Evolutionary conservation across 2,888 invertebrate genomes (phyloP).

Genomic region (Dendrolimus pini): DNA sequence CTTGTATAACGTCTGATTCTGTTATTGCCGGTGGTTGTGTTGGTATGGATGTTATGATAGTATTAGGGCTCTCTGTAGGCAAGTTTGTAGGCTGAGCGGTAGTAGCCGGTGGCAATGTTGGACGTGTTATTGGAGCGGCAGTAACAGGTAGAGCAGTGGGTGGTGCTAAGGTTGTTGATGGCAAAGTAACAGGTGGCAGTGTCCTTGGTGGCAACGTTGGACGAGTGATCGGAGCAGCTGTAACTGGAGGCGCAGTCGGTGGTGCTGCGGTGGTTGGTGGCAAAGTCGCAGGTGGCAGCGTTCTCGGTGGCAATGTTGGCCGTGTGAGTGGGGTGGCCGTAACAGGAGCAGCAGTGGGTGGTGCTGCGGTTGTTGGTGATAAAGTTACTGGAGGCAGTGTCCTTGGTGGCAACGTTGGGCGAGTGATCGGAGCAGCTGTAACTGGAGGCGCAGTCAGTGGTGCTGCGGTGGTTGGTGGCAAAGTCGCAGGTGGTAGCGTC

Average conservation of each 20-base stretch:
- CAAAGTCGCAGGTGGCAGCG: too few species aligned
- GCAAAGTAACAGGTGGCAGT: too few species aligned
- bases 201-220: not conserved
- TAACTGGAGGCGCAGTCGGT: conserved; percentile 3
- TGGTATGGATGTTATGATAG: not conserved
- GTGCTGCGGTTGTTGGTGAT: not conserved
- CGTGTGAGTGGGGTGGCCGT: conserved; percentile 1
- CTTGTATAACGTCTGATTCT: not conserved
- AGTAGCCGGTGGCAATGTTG: not conserved
- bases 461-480: not conserved
- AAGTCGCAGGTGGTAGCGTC: not conserved
- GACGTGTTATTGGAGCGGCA: not conserved
- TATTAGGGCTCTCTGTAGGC: not conserved
- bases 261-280: not conserved
- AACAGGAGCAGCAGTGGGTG: conserved; percentile 3
- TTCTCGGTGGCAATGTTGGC: not conserved
- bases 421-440: not conserved
- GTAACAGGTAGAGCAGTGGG: conserved; percentile 4
- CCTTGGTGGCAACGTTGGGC: not conserved
- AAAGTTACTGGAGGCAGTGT: not conserved
- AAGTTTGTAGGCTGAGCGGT: not conserved
- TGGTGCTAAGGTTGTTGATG: not conserved
- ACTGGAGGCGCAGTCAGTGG: not conserved
- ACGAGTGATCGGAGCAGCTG: conserved; percentile 1
- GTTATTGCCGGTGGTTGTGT: not conserved